These are phyloP conservation scores for Argyrosomus regius DNA, from an alignment of 2,797 vertebrate species.

Conservation along the genomic window DNA sequence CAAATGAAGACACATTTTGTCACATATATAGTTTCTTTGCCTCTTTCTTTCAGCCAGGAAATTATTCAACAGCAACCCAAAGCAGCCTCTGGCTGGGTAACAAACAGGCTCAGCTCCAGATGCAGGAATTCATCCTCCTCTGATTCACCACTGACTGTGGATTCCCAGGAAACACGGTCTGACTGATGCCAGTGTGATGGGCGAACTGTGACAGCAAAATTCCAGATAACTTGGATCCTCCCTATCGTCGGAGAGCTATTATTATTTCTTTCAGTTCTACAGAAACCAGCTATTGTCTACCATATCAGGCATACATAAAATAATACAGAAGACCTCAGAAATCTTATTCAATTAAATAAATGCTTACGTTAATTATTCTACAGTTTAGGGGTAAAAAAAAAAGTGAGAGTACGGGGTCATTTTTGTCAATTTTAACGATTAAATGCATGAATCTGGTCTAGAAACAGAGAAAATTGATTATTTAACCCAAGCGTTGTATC, in stretches of 20 bases:
- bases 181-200: background rate
- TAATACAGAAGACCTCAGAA: background rate
- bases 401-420: too few species aligned
- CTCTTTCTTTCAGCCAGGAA: conserved; percentile 44
- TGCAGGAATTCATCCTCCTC: conserved; percentile 29
- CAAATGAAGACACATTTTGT: too few species aligned
- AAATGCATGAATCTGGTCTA: too few species aligned
- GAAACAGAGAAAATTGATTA: too few species aligned
- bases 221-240: background rate
- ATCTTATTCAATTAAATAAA: background rate
- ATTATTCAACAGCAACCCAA: conserved; percentile 41
- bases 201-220: background rate
- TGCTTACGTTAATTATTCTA: background rate
- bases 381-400: too few species aligned
- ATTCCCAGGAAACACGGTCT: conserved; percentile 31
- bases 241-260: background rate
- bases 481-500: too few species aligned
- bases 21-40: too few species aligned
- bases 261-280: background rate
- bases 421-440: too few species aligned
- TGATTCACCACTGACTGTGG: conserved; percentile 36
- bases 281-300: background rate
- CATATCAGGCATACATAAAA: background rate
- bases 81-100: conserved; percentile 6
- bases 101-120: conserved; percentile 19